phyloP scores from a whole-genome alignment of 2,888 invertebrate genomes.

The Amorpha juglandis region DNA sequence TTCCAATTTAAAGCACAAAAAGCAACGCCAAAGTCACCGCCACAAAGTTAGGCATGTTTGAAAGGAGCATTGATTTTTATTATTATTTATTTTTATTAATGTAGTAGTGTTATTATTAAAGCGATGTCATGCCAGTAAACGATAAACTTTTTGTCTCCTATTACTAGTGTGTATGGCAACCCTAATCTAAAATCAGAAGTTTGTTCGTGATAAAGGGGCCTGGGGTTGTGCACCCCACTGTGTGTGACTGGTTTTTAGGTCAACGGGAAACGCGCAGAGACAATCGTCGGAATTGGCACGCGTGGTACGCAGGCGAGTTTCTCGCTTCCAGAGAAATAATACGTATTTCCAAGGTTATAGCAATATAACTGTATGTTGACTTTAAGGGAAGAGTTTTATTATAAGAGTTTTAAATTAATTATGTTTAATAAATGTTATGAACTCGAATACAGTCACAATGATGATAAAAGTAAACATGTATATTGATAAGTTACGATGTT shows the following conservation, averaged over 20 bases:
- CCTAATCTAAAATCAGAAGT: conserved; percentile 21
- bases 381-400: neutral
- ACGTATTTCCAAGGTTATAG: neutral
- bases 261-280: conserved; percentile 26
- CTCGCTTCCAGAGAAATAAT: conserved; percentile 15
- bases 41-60: too few species aligned
- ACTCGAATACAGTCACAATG: neutral
- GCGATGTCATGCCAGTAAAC: too few species aligned
- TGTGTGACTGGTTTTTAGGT: conserved; percentile 27
- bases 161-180: neutral
- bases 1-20: too few species aligned
- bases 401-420: neutral
- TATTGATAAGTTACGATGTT: too few species aligned
- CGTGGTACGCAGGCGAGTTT: conserved; percentile 7
- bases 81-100: too few species aligned
- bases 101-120: too few species aligned
- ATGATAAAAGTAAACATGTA: neutral
- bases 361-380: neutral
- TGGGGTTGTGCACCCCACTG: conserved; percentile 24
- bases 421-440: neutral
- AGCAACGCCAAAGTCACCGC: too few species aligned
- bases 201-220: conserved; percentile 16
- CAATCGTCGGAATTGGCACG: conserved; percentile 25
- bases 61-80: too few species aligned
- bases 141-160: too few species aligned